Conservation (phyloP, 2,888 invertebrate genomes). For the Eilema griseolum region DNA sequence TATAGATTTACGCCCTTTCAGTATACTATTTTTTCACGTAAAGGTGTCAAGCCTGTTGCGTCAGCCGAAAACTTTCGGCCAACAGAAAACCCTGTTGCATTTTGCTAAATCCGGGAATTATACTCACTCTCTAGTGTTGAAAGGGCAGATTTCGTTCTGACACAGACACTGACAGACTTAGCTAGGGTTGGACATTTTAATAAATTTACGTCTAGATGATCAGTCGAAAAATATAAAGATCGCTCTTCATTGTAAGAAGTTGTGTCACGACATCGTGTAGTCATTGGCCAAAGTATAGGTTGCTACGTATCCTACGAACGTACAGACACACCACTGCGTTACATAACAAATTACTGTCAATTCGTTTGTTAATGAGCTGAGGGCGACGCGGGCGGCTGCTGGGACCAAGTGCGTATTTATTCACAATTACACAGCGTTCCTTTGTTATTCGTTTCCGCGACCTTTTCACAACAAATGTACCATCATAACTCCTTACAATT, state of each 20-base stretch:
- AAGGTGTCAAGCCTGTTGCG: too few relatives aligned
- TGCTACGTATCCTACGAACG: background rate
- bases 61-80: background rate
- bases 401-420: constrained; percentile 2
- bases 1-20: too few relatives aligned
- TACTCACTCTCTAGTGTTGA: background rate
- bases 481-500: background rate
- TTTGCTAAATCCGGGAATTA: background rate
- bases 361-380: constrained; percentile 2
- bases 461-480: constrained; percentile 1
- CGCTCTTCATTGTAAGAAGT: background rate
- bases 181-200: background rate
- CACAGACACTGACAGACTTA: background rate
- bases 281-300: background rate
- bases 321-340: background rate
- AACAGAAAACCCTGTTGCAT: background rate
- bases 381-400: background rate
- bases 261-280: too few relatives aligned
- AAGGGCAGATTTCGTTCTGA: background rate
- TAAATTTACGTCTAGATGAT: background rate
- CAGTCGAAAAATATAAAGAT: background rate
- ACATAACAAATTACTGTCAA: background rate
- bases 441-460: constrained; percentile 2
- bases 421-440: constrained; percentile 8
- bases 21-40: too few relatives aligned